Evolutionary conservation across 2,113 vertebrate genomes (phyloP).

Genomic region (Bufo gargarizans): DNA sequence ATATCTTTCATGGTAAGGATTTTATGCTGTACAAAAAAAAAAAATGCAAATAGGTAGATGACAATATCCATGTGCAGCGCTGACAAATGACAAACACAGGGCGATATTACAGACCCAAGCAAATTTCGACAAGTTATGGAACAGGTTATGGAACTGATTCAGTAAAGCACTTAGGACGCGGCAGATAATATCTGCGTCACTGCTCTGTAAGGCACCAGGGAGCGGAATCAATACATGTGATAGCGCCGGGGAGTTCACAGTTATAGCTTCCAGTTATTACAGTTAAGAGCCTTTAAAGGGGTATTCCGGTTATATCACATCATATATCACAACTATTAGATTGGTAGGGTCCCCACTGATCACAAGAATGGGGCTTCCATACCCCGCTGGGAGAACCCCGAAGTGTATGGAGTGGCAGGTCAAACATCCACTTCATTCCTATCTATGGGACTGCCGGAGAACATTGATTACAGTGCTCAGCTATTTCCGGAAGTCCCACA

Average conservation of each 20-base stretch:
- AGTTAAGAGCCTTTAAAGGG: no score
- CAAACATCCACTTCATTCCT: no score
- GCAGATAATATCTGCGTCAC: background rate
- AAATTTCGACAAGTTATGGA: background rate
- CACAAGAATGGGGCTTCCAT: no score
- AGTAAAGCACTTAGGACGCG: conserved; percentile 20
- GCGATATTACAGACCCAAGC: background rate
- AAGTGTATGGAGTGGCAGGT: no score
- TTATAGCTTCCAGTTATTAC: background rate
- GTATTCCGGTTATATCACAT: no score
- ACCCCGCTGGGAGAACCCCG: no score
- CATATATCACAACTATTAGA: no score
- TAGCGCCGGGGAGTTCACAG: background rate
- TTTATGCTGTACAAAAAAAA: background rate
- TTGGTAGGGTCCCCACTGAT: no score
- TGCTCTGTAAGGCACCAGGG: background rate
- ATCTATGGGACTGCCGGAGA: no score
- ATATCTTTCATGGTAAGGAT: background rate
- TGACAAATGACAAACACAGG: background rate
- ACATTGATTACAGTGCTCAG: no score
- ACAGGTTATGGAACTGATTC: conserved; percentile 15
- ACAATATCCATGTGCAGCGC: background rate
- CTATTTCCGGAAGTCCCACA: no score
- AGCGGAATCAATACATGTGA: conserved; percentile 1
- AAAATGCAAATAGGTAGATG: background rate